Base-by-base conservation (phyloP, 2,888 invertebrate genomes). In the Seladonia tumulorum region DNA sequence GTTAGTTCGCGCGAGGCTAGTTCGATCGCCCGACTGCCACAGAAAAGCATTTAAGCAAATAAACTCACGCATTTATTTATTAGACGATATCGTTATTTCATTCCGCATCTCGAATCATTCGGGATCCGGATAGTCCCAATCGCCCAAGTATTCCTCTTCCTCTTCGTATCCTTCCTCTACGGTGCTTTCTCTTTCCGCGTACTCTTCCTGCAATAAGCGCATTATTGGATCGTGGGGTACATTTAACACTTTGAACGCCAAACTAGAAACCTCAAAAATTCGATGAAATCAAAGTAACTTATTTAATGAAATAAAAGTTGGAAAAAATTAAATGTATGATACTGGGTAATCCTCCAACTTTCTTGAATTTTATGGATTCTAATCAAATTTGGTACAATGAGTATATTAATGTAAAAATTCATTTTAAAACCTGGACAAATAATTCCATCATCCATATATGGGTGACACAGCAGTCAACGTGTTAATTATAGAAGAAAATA, bases 121-220 rank as follows among this genome's bases (percentile, higher is more conserved):
- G 29, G 82, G 86, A 72, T 89, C 66, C 7, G 82, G 0, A 18
- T 73, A 82, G 22, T 80, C 83, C 81, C 68, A 57, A 5, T 91
- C 82, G 2, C 83, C 77, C 3, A 29, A 45, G 22, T 45, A 35
- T 53, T 82, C 85, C 22, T 84, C 86, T 66, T 84, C 83, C 4
- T 76, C 77, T 18, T 76, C 79, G 71, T 39, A 18, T 0, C 79
- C 70, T 3, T 66, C 35, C 12, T 25, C 60, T 5, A 1, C 60
- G n/a, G 5, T 0, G 5, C 14, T 2, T 49, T 49, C 49, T 49
- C 18, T 12, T 60, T 25, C 60, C 39, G 45, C 70, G 53, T n/a
- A 18, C 47, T 73, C 39, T 2, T 35, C 18, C 16, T 53, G 60
- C 16, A 53, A 71, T 39, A 42, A 47, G 5, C 39, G 4, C 12